Base-by-base conservation (phyloP, 1,140 invertebrate genomes). In the Microplitis demolitor region DNA sequence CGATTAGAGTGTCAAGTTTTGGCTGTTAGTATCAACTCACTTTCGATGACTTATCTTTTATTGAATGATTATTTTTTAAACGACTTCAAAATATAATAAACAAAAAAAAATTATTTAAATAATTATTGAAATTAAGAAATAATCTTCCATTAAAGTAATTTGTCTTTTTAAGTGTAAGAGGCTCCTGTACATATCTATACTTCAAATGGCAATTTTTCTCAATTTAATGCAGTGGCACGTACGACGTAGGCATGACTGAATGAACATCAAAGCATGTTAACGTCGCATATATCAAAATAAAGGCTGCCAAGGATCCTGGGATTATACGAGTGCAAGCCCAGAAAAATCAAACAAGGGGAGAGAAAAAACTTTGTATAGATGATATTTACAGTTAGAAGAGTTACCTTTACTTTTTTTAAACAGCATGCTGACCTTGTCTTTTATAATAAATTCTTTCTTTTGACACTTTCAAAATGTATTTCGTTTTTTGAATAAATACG, bases 251-350 rank as follows among this genome's bases (percentile, higher is more conserved):
- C 70, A 74, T 72, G 74, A 76, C 45, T 62, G 50, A 74, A 24
- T 72, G 69, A 76, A 72, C 72, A 69, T 76, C 73, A 74, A 76
- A 72, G 74, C 73, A 73, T 72, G 76, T 79, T 76, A 77, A 78
- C 75, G 72, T 78, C 74, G 66, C 75, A 76, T 79, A 79, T 78
- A 79, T 79, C 78, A 78, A 78, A 79, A 78, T 78, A 78, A 78
- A 78, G 63, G 64, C 61, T 60, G 64, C 50, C 50, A 56, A 35
- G 58, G 66, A 63, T 58, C 37, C 14, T 70, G 62, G 37, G 62
- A 53, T 13, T n/a, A 66, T 9, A 69, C 50, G 68, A 74, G 78
- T 69, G 78, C 71, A 50, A 68, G 71, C 33, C 67, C 69, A 72
- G 76, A 78, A 79, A 74, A 74, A 73, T 73, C 73, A 74, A 61